Base-by-base conservation (phyloP, 2,113 vertebrate genomes). In the Tamias sibiricus region DNA sequence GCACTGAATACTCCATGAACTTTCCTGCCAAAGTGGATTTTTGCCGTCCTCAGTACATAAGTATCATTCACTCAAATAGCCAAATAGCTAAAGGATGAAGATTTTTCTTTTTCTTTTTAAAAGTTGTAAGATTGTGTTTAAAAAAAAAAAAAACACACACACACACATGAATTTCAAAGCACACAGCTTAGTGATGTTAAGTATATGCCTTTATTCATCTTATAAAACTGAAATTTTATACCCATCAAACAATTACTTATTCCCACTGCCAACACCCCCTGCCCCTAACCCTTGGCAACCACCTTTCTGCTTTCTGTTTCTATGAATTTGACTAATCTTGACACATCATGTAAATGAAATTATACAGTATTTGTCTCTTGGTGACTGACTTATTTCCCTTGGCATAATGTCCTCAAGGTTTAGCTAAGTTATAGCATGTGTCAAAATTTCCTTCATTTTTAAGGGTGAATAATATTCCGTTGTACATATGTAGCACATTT, bases 401-500 rank as follows among this genome's bases (percentile, higher is more conserved):
- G 49, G 11, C n/a, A 37, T 79, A 91, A 74, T 47, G 30, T 74
- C 52, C n/a, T 92, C 3, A 62, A 79, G 37, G 1, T 87, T 87
- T 64, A 84, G 62, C 8, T 16, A 30, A 28, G 30, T 47, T 90
- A 32, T n/a, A 44, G 16, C 12, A 72, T 59, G 22, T 59, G 42
- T 62, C 49, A 62, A 74, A 37, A 28, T n/a, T 90, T 92, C 16
- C 35, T 76, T 90, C 17, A n/a, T 84, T 85, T 88, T 76, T 20
- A 92, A 91, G 52, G 8, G 20, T 82, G 66, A 93, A 74, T 87
- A 76, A 42, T 81, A 85, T 95, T 91, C 26, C 59, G 59, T 69
- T 87, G 5, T n/a, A 19, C 49, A 35, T 47, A 62, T 9, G 54
- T 11, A 59, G 4, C 6, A 72, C 77, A 91, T 66, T 92, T 72